A percentile compares a stretch with the other conserved stretches of the same genome.
Conservation (phyloP, 2,888 invertebrate species). For the Caenorhabditis doughertyi region DNA sequence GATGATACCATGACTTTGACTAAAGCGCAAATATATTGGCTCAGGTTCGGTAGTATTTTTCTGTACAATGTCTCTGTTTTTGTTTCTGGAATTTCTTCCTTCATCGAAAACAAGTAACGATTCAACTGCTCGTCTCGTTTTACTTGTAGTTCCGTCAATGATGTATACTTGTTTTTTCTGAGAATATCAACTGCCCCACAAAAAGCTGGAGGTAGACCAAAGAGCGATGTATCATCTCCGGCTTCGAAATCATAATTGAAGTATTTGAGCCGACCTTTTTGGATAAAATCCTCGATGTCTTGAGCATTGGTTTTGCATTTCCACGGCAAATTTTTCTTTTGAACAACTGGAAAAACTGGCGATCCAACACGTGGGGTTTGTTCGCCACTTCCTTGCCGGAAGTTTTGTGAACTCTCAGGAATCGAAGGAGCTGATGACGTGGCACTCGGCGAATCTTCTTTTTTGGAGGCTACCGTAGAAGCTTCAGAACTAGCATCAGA, state of each 20-base stretch:
- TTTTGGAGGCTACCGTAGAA: conserved; percentile 16
- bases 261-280: conserved; percentile 87
- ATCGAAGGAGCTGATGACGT: conserved; percentile 30
- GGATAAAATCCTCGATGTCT: conserved; percentile 79
- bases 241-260: conserved; percentile 91
- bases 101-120: conserved; percentile 84
- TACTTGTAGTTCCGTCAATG: conserved; percentile 79
- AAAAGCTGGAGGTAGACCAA: conserved; percentile 96
- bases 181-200: conserved; percentile 90
- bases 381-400: conserved; percentile 70
- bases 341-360: conserved; percentile 58
- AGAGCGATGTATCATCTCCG: conserved; percentile 91
- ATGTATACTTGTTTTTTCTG: conserved; percentile 84
- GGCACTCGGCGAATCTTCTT: conserved; percentile 28
- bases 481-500: conserved; percentile 49
- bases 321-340: conserved; percentile 73
- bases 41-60: conserved; percentile 95
- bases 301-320: conserved; percentile 73
- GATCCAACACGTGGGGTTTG: conserved; percentile 77
- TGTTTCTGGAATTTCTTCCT: conserved; percentile 85
- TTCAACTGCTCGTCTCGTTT: conserved; percentile 78
- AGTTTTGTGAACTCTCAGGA: conserved; percentile 21
- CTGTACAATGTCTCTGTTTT: conserved; percentile 76
- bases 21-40: conserved; percentile 92
- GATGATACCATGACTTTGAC: conserved; percentile 97